phyloP scores from a whole-genome alignment of 2,888 invertebrate genomes.

The Drosophila subquinaria region DNA sequence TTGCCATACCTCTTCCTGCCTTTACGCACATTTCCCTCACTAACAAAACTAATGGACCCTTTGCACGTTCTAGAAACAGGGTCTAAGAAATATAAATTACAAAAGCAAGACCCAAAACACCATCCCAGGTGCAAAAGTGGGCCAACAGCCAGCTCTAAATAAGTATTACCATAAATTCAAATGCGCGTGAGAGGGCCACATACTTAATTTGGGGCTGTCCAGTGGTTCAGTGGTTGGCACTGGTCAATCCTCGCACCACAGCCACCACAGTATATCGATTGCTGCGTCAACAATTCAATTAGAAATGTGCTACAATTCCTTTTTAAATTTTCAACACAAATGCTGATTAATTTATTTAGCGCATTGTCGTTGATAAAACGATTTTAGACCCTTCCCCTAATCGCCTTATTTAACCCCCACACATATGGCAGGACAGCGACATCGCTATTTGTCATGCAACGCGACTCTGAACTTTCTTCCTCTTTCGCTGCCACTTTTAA shows the following conservation, averaged over 20 bases:
- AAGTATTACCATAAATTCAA: slow-evolving; percentile 70
- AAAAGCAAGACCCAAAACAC: slow-evolving; percentile 4
- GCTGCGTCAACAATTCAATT: slow-evolving; percentile 59
- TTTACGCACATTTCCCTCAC: neutral
- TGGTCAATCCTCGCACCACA: slow-evolving; percentile 9
- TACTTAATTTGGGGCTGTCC: slow-evolving; percentile 13
- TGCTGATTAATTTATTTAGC: slow-evolving; percentile 71
- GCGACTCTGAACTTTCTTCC: neutral
- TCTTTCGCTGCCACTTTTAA: slow-evolving; percentile 34
- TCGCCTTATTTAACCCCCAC: neutral
- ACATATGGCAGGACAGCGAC: slow-evolving; percentile 42
- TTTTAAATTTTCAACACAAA: slow-evolving; percentile 51
- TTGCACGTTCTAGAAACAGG: neutral
- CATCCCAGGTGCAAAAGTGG: slow-evolving; percentile 24
- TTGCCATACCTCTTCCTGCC: too few relatives aligned
- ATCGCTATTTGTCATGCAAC: slow-evolving; percentile 64
- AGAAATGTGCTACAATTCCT: slow-evolving; percentile 49
- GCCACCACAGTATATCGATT: slow-evolving; percentile 37
- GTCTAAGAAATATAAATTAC: neutral
- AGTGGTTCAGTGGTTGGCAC: neutral
- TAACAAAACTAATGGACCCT: neutral
- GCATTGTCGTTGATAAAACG: slow-evolving; percentile 8
- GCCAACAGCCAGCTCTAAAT: slow-evolving; percentile 34
- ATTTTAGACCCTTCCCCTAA: neutral
- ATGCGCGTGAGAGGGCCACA: slow-evolving; percentile 27